Evolutionary conservation across 2,113 vertebrate species (phyloP).

Genomic region (Strix uralensis): DNA sequence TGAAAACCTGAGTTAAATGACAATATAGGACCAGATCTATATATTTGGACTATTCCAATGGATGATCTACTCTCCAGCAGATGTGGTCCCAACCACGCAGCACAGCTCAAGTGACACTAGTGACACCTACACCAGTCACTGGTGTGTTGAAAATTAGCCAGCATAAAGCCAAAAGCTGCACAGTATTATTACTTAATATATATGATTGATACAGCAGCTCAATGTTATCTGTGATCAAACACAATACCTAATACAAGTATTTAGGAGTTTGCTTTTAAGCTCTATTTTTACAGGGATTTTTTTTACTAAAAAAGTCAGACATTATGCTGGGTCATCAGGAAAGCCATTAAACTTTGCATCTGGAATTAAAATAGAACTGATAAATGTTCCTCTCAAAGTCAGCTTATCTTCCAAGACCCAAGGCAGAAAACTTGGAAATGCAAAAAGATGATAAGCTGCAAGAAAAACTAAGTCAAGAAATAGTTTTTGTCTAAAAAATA

Average conservation of each 20-base stretch:
- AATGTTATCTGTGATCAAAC: constrained; percentile 21
- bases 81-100: constrained; percentile 7
- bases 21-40: not conserved
- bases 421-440: not conserved
- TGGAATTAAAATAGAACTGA: not conserved
- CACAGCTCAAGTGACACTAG: not conserved
- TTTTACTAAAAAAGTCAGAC: not conserved
- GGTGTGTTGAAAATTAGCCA: constrained; percentile 33
- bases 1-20: constrained; percentile 54
- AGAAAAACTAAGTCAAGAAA: not conserved
- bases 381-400: not conserved
- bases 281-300: not conserved
- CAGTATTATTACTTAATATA: constrained; percentile 10
- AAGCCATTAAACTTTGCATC: not conserved
- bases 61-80: constrained; percentile 1
- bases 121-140: constrained; percentile 38
- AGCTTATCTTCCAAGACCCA: not conserved
- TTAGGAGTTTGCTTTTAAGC: not conserved
- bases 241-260: not conserved
- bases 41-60: constrained; percentile 22
- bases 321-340: not conserved
- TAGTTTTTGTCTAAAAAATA: not conserved
- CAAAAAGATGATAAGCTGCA: not conserved
- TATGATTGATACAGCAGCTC: not conserved
- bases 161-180: constrained; percentile 7